Conservation (phyloP, 2,113 vertebrate genomes). For the Atractosteus spatula region DNA sequence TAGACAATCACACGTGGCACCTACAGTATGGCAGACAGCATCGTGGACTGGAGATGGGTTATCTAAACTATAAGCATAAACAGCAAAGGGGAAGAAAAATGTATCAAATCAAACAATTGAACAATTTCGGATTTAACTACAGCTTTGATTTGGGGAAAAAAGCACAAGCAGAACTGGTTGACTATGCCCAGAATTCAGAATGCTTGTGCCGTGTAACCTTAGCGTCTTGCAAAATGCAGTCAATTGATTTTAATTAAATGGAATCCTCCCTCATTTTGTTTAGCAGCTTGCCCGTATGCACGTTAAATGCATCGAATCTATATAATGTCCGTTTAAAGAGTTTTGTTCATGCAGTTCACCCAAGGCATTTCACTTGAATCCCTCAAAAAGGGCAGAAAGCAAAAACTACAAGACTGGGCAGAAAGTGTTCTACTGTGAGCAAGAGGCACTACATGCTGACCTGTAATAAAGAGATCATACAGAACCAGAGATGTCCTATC, state of each 20-base stretch:
- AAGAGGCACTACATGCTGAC: not conserved
- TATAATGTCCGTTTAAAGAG: slow-evolving; percentile 19
- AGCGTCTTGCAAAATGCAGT: slow-evolving; percentile 11
- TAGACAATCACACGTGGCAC: not conserved
- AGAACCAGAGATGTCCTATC: not conserved
- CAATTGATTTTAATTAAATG: not conserved
- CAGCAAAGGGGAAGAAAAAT: slow-evolving; percentile 1
- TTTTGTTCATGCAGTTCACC: not conserved
- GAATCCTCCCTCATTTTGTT: not conserved
- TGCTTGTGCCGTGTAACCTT: not conserved
- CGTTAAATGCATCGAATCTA: not conserved
- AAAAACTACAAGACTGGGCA: not conserved
- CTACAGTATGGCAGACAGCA: slow-evolving; percentile 6
- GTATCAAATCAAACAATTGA: not conserved
- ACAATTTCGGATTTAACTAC: slow-evolving; percentile 4
- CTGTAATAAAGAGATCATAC: not conserved
- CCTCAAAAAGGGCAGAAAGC: not conserved
- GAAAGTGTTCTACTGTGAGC: not conserved
- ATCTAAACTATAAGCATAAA: not conserved
- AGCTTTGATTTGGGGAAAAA: not conserved
- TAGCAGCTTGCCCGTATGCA: not conserved
- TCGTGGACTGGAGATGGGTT: not conserved
- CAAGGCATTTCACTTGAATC: not conserved
- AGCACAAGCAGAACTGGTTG: not conserved
- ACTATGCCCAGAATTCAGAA: not conserved